Evolutionary conservation across 2,797 vertebrate genomes (phyloP).

Genomic region (Megalops cyprinoides): DNA sequence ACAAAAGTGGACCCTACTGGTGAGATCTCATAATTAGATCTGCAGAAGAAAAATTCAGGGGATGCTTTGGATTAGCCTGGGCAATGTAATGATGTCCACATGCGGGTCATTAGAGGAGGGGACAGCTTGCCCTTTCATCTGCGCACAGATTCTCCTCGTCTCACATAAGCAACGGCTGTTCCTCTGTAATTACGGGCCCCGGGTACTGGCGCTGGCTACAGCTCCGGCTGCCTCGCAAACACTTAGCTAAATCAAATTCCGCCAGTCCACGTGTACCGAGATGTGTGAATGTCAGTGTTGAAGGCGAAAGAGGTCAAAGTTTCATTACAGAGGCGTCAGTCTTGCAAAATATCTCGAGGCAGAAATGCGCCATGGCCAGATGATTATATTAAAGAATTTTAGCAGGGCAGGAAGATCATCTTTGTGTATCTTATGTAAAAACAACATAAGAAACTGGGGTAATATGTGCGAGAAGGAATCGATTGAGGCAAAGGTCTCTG

Average conservation of each 20-base stretch:
- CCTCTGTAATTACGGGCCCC: background rate
- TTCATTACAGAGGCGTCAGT: background rate
- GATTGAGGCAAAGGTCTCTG: background rate
- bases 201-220: background rate
- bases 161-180: background rate
- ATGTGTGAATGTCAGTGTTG: slow-evolving; percentile 1
- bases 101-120: background rate
- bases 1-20: background rate
- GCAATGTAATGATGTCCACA: background rate
- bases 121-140: background rate
- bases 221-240: background rate
- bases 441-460: slow-evolving; percentile 2
- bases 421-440: background rate
- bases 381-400: background rate
- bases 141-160: background rate
- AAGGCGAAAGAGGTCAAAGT: background rate
- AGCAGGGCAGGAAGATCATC: background rate
- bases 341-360: no score
- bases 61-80: background rate
- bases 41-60: background rate
- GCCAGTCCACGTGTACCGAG: background rate
- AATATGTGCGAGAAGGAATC: background rate
- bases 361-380: background rate
- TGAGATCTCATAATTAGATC: background rate
- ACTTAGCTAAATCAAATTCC: background rate